Conservation (phyloP, 2,888 invertebrate species). For the Erebia epiphron region DNA sequence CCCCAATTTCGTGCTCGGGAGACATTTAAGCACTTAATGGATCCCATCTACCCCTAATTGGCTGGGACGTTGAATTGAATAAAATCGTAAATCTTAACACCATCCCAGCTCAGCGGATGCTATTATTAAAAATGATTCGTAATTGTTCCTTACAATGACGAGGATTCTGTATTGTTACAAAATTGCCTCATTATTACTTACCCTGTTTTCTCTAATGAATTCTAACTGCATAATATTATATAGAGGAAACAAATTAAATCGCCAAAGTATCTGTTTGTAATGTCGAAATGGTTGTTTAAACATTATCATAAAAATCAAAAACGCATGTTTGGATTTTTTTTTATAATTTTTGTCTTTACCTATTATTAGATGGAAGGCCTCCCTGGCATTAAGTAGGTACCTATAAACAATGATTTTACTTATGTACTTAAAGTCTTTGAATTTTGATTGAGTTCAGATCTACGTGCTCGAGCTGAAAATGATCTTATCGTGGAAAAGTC, state of each 20-base stretch:
- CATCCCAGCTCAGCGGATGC: conserved; percentile 39
- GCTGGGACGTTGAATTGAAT: conserved; percentile 59
- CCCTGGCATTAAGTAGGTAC: too few species aligned
- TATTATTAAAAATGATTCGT: conserved; percentile 19
- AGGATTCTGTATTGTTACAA: conserved; percentile 11
- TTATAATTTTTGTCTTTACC: too few species aligned
- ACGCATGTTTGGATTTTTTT: too few species aligned
- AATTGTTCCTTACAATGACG: conserved; percentile 11
- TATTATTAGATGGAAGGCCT: too few species aligned
- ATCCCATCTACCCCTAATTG: conserved; percentile 75
- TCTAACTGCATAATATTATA: neutral
- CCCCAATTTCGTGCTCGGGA: conserved; percentile 79
- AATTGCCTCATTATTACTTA: conserved; percentile 5
- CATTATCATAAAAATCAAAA: too few species aligned
- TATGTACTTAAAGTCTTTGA: too few species aligned
- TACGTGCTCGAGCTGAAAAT: neutral
- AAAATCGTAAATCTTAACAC: conserved; percentile 80
- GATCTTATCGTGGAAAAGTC: conserved; percentile 12
- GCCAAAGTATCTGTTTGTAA: neutral
- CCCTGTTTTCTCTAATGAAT: neutral
- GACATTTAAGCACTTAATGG: conserved; percentile 82
- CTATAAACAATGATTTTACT: too few species aligned
- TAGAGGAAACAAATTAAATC: neutral
- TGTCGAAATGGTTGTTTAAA: neutral
- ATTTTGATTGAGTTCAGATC: neutral